A percentile compares a stretch with the other conserved stretches of the same genome.
phyloP scores from a whole-genome alignment of 2,797 vertebrate genomes.

The Mastacembelus armatus region DNA sequence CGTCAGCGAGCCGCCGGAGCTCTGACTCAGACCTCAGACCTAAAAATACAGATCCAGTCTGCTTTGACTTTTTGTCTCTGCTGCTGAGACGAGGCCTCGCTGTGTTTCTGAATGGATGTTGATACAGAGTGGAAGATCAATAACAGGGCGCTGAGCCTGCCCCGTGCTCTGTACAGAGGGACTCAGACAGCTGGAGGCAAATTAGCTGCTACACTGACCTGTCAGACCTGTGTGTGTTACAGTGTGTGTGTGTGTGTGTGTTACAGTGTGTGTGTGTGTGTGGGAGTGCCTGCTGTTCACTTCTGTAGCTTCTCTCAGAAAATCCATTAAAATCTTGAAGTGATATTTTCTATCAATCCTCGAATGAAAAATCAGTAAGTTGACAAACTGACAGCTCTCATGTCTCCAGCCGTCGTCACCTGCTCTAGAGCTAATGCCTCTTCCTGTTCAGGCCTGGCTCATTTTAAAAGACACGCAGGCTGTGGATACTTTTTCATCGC shows the following conservation, averaged over 20 bases:
- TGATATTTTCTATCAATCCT: no score
- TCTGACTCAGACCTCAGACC: no score
- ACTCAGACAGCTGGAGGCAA: conserved; percentile 19
- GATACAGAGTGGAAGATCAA: neutral
- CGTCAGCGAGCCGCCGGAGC: neutral
- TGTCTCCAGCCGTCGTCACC: no score
- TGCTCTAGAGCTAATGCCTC: no score
- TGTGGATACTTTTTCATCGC: no score
- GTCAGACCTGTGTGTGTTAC: neutral
- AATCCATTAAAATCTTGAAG: conserved; percentile 32
- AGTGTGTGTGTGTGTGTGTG: neutral
- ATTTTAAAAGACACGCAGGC: no score
- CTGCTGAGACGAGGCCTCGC: neutral
- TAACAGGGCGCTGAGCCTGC: neutral
- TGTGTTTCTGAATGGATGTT: neutral
- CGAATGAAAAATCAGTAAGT: no score
- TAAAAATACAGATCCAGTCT: no score
- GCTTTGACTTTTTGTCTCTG: no score
- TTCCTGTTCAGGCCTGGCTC: no score
- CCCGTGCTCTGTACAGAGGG: neutral
- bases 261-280: neutral
- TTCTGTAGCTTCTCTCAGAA: neutral
- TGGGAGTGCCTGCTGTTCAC: neutral
- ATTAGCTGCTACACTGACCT: conserved; percentile 9
- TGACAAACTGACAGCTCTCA: no score